Evolutionary conservation across 1,140 invertebrate genomes (phyloP).

Genomic region (Camponotus floridanus): DNA sequence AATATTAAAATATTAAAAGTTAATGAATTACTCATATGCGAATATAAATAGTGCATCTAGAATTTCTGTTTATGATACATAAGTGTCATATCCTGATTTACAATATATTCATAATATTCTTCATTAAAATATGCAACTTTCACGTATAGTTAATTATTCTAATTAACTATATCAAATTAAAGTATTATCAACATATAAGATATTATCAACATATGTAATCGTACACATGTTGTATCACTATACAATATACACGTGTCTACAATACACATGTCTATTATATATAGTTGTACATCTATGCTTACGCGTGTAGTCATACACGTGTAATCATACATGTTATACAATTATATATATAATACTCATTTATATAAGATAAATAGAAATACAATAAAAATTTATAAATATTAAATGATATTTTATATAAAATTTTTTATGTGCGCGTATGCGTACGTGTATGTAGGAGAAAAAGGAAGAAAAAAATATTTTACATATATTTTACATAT

Average conservation of each 20-base stretch:
- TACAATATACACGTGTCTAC: no score
- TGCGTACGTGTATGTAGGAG: no score
- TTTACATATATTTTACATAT: neutral
- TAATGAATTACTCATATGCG: neutral
- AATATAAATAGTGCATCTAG: neutral
- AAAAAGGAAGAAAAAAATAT: neutral
- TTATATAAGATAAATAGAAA: neutral
- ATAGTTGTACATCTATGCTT: no score
- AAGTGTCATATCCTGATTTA: neutral
- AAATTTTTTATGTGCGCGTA: no score
- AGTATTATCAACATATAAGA: no score
- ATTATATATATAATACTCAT: neutral
- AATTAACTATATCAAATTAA: neutral
- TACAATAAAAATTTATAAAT: neutral
- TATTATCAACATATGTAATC: no score
- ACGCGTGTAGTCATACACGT: neutral
- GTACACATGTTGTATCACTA: no score
- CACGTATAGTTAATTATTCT: neutral
- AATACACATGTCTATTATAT: no score
- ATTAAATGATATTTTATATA: conserved; percentile 3
- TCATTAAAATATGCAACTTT: conserved; percentile 10
- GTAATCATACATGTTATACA: no score
- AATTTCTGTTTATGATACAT: neutral
- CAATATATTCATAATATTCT: neutral
- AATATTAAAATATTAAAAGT: neutral